Evolutionary conservation across 2,797 vertebrate genomes (phyloP), one percentile per base, ranked within the genome.

Genomic region (Corythornis leucogaster): DNA sequence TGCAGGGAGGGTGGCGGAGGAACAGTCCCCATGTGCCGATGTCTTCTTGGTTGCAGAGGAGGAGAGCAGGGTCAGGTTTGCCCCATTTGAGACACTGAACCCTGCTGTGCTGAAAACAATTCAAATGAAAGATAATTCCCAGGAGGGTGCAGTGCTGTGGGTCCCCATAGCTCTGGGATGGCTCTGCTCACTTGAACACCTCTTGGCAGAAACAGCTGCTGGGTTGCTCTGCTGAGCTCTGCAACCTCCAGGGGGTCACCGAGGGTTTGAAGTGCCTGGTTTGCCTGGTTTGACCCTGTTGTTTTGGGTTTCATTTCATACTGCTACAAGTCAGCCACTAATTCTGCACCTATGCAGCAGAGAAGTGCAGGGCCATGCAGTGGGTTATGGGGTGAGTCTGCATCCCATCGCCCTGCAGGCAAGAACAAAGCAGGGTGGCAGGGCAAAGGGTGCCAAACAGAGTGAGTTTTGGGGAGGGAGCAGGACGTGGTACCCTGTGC

Each of bases 121-220:
- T 67, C 5, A 8, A 5, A 61, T 0, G 8, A 35, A 31, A 50
- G 11, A 9, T 8, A 57, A 16, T 18, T 40, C 64, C 46, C 3
- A 0, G 1, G 0, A 1, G 26, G 46, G 31, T 3, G 5, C n/a
- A 15, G n/a, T 22, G 54, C 68, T 2, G 8, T 0, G 43, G 30
- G 16, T 19, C 3, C 46, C 42, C 0, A 1, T 8, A 11, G 77
- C 35, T 8, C 66, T 0, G 59, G 33, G 74, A 3, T 0, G 9
- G 28, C 8, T 78, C 20, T 20, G 14, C 40, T 26, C 0, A 2
- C 55, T 30, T 1, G 48, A 30, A 17, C 33, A 1, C 14, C 59
- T 8, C 55, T 54, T 11, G 2, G 40, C 15, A n/a, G 63, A 5
- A 55, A 11, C 6, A 19, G 63, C 22, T 7, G 0, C 21, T 4